Percentiles rank a stretch among this genome's conserved stretches.
phyloP scores from a whole-genome alignment of 2,888 invertebrate species.

The Machimus atricapillus region DNA sequence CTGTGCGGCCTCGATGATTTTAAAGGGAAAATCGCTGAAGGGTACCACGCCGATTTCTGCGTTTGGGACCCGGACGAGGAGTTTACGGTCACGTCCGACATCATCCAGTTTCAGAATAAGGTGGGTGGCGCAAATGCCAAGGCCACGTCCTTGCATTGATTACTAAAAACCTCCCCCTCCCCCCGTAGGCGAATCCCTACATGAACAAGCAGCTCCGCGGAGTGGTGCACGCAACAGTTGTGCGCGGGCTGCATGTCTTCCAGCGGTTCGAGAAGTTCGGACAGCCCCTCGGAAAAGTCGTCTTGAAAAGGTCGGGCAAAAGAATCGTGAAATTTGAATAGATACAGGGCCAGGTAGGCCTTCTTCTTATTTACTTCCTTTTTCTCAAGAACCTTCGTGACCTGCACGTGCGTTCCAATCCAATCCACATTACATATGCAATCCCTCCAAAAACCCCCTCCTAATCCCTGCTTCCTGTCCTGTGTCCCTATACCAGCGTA shows the following conservation, averaged over 20 bases:
- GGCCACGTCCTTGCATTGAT: not conserved
- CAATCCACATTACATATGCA: not conserved
- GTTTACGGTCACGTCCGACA: constrained; percentile 66
- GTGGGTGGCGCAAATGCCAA: constrained; percentile 55
- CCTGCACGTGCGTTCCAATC: not conserved
- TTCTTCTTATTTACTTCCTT: not conserved
- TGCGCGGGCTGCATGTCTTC: constrained; percentile 71
- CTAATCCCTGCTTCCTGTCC: not conserved
- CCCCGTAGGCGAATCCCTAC: constrained; percentile 71
- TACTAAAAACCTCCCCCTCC: not conserved
- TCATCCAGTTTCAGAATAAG: constrained; percentile 74
- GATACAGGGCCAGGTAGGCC: not conserved
- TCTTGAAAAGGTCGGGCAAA: constrained; percentile 55
- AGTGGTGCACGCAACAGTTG: constrained; percentile 70
- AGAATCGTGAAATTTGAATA: constrained; percentile 59
- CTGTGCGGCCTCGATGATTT: constrained; percentile 68
- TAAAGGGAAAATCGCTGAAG: constrained; percentile 70
- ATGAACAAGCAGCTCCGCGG: constrained; percentile 68
- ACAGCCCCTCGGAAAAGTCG: constrained; percentile 59
- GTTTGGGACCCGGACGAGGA: constrained; percentile 73
- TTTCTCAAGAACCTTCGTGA: not conserved
- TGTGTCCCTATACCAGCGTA: not conserved
- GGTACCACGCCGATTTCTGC: constrained; percentile 76
- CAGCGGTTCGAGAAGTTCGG: constrained; percentile 59
- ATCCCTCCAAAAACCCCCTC: not conserved